Evolutionary conservation across 1,140 invertebrate genomes (phyloP).

Genomic region (Aphidius ervi): DNA sequence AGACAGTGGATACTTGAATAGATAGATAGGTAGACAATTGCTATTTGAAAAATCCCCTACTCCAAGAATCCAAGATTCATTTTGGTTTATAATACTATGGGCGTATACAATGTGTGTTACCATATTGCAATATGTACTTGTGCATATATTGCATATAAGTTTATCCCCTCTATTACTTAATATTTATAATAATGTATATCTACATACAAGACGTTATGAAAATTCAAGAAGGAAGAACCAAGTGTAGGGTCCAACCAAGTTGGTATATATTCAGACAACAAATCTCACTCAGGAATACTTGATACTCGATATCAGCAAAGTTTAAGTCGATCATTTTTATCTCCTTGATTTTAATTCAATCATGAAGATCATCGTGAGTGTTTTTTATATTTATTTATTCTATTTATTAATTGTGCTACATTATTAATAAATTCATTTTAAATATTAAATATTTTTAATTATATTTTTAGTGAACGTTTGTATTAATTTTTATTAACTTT

Average conservation of each 20-base stretch:
- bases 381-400: constrained; percentile 10
- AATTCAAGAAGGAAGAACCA: constrained; percentile 24
- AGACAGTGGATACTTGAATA: no score
- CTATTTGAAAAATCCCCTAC: no score
- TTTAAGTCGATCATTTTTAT: constrained; percentile 9
- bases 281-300: constrained; percentile 13
- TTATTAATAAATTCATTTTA: constrained; percentile 3
- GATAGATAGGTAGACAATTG: no score
- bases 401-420: constrained; percentile 5
- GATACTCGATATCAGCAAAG: constrained; percentile 12
- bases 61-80: no score
- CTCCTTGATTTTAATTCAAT: constrained; percentile 8
- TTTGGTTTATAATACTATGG: no score
- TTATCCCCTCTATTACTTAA: no score
- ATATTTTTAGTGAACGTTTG: constrained; percentile 3
- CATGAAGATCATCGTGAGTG: constrained; percentile 39
- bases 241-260: constrained; percentile 13
- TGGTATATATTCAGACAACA: constrained; percentile 36
- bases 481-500: constrained; percentile 3
- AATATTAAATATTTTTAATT: background rate
- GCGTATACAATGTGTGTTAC: no score
- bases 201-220: background rate
- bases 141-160: no score
- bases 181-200: no score
- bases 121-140: no score